These are phyloP conservation scores for Corvus hawaiiensis DNA, from an alignment of 2,113 vertebrate genomes.

Conservation along the genomic window DNA sequence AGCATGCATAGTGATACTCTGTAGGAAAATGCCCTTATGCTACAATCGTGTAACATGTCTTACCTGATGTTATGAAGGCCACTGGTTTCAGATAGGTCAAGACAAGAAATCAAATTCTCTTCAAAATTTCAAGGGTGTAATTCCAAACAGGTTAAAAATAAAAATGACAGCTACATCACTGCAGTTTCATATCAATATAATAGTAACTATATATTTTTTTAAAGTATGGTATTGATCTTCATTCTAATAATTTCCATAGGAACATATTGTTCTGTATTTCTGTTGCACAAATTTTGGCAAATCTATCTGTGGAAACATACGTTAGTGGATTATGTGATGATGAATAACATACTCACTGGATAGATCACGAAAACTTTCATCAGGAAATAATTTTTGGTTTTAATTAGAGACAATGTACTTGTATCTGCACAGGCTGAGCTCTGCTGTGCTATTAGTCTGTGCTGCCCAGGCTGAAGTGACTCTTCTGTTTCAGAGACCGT, in stretches of 20 bases:
- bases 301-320: not conserved
- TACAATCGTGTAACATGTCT: fast-evolving
- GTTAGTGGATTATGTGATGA: not conserved
- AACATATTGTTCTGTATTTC: not conserved
- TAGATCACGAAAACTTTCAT: not conserved
- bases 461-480: not conserved
- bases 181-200: not conserved
- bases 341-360: not conserved
- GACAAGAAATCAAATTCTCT: not conserved
- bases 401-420: not conserved
- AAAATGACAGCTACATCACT: not conserved
- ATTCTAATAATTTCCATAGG: not conserved
- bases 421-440: not conserved
- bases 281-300: not conserved
- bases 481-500: not conserved
- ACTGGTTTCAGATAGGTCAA: not conserved
- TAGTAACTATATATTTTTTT: not conserved
- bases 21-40: not conserved
- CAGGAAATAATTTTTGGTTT: not conserved
- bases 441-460: not conserved
- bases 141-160: not conserved
- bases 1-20: not conserved
- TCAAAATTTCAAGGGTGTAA: not conserved
- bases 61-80: not conserved
- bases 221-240: not conserved